These are phyloP conservation scores for Rotaria magnacalcarata DNA, from an alignment of 2,888 invertebrate genomes.

Conservation along the genomic window DNA sequence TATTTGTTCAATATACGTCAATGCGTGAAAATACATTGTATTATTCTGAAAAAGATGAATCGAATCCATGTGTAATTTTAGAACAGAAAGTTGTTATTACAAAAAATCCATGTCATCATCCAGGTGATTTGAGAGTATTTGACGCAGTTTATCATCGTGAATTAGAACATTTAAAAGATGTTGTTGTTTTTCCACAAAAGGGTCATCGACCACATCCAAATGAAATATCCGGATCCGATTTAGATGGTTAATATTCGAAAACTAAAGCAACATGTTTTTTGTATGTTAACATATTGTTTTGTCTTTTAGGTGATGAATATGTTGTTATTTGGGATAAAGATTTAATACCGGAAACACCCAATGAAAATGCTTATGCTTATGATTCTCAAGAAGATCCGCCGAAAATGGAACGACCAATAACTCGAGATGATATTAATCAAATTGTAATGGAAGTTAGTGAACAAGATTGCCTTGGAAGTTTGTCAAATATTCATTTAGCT, in stretches of 20 bases:
- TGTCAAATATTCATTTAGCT: conserved; percentile 33
- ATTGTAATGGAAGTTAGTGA: conserved; percentile 32
- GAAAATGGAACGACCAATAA: neutral
- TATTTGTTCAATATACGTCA: neutral
- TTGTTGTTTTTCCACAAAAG: conserved; percentile 22
- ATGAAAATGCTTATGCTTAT: neutral
- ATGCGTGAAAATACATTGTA: neutral
- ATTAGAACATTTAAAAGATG: neutral
- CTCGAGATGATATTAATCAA: neutral
- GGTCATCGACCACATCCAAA: neutral
- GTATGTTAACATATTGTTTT: no score
- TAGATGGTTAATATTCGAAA: neutral
- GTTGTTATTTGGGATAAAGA: conserved; percentile 23
- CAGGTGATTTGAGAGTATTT: conserved; percentile 26
- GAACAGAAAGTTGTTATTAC: neutral
- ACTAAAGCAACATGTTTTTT: neutral
- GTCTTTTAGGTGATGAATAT: conserved; percentile 15
- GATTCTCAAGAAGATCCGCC: neutral
- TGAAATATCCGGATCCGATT: conserved; percentile 25
- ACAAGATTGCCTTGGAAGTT: conserved; percentile 9
- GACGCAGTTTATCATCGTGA: neutral
- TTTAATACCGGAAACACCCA: neutral
- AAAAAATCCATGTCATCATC: conserved; percentile 38
- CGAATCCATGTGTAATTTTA: neutral
- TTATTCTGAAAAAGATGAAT: neutral